Evolutionary conservation across 2,888 invertebrate species (phyloP), one percentile per base, ranked within the genome.

Genomic region (Parnassius mnemosyne): DNA sequence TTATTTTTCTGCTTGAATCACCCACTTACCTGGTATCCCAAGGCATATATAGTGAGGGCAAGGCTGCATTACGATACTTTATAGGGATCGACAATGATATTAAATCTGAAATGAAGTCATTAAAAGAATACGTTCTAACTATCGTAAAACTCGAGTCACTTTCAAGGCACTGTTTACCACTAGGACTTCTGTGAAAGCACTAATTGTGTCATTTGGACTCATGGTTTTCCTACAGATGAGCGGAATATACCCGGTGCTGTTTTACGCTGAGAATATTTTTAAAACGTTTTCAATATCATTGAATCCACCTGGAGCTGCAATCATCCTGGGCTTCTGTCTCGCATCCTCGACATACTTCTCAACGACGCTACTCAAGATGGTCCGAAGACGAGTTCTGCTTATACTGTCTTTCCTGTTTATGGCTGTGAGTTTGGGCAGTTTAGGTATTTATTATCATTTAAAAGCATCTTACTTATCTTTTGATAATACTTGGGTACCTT

Each of bases 1-100:
- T 94, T 76, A 89, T 93, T n/a, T 92, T 94, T 66, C 89, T 96
- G 64, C 96, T 96, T 0, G 96, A 96, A 79, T 94, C 95, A 0
- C 95, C 96, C 0, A 89, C 93, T 3, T 94, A 93, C 76, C 81
- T 94, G 44, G 83, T 93, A 75, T 89, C 92, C 10, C 93, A 93
- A 71, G 92, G 92, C 5, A 91, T 93, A 70, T 80, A 78, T 49
- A 79, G 84, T 44, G 94, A 93, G 71, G 95, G 95, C 1, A 87
- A 92, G 66, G 85, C 90, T 34, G 92, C 95, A 0, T 75, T 96
- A 61, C 81, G 88, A 16, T 94, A 93, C 84, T 92, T 95, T 66
- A 83, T 95, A 72, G 94, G 95, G 16, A 84, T 92, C 3, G 89
- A 92, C 70, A 93, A 93, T 66, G 93, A 92, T 66, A 87, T 89